These are phyloP conservation scores for Gymnocypris eckloni DNA, from an alignment of 2,797 vertebrate genomes.

Conservation along the genomic window DNA sequence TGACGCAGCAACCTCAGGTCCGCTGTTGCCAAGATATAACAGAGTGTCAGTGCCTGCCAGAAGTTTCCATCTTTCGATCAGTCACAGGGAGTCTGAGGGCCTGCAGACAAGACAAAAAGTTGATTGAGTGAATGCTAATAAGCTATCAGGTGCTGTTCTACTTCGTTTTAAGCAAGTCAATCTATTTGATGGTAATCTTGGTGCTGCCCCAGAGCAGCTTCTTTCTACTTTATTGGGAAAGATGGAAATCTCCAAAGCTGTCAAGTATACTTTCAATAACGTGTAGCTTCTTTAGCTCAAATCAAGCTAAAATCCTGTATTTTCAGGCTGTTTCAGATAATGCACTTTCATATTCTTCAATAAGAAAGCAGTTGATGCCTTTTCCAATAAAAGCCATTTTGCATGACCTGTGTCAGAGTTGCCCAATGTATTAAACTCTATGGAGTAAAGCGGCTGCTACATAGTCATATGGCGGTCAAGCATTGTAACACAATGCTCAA, in stretches of 20 bases:
- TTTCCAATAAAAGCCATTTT: background rate
- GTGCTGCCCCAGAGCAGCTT: background rate
- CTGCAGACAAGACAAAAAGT: slow-evolving; percentile 35
- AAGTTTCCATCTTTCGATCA: slow-evolving; percentile 34
- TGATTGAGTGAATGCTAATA: slow-evolving; percentile 51
- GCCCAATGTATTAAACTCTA: background rate
- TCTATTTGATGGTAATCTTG: slow-evolving; percentile 17
- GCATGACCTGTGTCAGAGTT: background rate
- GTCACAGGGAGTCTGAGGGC: slow-evolving; percentile 16
- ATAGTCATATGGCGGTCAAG: background rate
- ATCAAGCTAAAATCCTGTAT: background rate
- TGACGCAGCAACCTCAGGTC: slow-evolving; percentile 66
- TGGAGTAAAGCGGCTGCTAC: background rate
- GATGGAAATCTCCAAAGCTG: slow-evolving; percentile 24
- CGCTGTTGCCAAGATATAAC: slow-evolving; percentile 16
- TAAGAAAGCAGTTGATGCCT: background rate
- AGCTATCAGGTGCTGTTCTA: slow-evolving; percentile 41
- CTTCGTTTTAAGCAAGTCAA: slow-evolving; percentile 9
- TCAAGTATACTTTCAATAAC: background rate
- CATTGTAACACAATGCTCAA: background rate
- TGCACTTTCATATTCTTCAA: background rate
- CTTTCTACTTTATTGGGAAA: slow-evolving; percentile 4
- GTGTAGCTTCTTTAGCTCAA: background rate
- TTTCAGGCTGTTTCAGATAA: background rate
- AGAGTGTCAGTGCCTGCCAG: slow-evolving; percentile 25